phyloP scores from a whole-genome alignment of 1,140 invertebrate species.

The Coenobita brevimanus region DNA sequence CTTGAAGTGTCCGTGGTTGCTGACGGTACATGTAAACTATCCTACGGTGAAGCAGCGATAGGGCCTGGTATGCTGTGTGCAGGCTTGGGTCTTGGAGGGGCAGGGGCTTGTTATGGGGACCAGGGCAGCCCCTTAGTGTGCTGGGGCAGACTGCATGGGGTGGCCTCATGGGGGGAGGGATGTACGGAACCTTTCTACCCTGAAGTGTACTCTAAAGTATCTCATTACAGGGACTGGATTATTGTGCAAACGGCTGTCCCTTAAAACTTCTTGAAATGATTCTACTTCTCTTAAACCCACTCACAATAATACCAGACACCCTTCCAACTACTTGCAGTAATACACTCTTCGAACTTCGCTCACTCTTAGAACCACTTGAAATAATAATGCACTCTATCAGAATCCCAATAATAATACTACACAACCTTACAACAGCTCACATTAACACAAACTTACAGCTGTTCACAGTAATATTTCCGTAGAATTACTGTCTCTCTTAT shows the following conservation, averaged over 20 bases:
- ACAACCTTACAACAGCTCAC: too few relatives aligned
- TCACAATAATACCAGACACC: too few relatives aligned
- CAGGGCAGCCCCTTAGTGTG: slow-evolving; percentile 81
- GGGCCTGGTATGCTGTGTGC: slow-evolving; percentile 71
- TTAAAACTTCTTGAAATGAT: too few relatives aligned
- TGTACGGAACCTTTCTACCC: slow-evolving; percentile 73
- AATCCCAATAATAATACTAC: too few relatives aligned
- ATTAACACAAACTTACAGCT: too few relatives aligned
- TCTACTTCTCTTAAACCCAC: too few relatives aligned
- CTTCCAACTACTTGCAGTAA: too few relatives aligned
- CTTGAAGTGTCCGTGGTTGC: not conserved
- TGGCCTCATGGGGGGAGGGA: slow-evolving; percentile 74
- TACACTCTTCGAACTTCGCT: too few relatives aligned
- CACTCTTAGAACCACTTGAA: too few relatives aligned
- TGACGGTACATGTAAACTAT: not conserved
- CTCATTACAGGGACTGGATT: slow-evolving; percentile 71
- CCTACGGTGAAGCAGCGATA: not conserved
- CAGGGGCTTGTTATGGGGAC: slow-evolving; percentile 75
- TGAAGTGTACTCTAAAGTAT: slow-evolving; percentile 74
- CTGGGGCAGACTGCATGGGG: slow-evolving; percentile 73
- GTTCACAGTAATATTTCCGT: too few relatives aligned
- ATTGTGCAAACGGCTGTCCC: slow-evolving; percentile 52
- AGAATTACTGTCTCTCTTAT: too few relatives aligned
- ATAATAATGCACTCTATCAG: too few relatives aligned
- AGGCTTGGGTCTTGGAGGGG: slow-evolving; percentile 72